Conservation (phyloP, 2,113 vertebrate genomes). For the Chloroceryle aenea region DNA sequence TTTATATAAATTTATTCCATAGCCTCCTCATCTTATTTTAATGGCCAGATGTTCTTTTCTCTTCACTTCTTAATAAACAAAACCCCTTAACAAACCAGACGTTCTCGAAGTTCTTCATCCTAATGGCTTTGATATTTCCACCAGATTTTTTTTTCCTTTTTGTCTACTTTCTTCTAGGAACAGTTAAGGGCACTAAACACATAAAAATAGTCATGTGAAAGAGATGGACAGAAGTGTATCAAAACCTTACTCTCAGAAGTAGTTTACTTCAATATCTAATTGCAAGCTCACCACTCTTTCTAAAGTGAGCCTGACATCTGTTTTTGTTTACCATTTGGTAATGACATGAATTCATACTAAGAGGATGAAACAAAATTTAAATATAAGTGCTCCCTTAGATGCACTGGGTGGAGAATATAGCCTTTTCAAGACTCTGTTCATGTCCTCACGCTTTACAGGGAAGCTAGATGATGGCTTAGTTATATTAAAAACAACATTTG, state of each 20-base stretch:
- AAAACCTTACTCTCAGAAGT: neutral
- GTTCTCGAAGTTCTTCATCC: neutral
- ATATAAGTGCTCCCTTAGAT: slow-evolving; percentile 27
- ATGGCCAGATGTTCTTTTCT: slow-evolving; percentile 68
- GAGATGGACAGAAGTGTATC: neutral
- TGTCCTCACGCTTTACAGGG: neutral
- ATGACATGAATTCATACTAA: slow-evolving; percentile 34
- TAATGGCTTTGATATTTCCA: neutral
- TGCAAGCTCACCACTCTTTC: slow-evolving; percentile 41
- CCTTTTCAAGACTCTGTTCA: neutral
- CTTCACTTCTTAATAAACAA: slow-evolving; percentile 55
- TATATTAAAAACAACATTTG: neutral
- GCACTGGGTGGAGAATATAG: slow-evolving; percentile 4
- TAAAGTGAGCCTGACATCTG: slow-evolving; percentile 56
- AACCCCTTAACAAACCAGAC: slow-evolving; percentile 36
- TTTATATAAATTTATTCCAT: slow-evolving; percentile 67
- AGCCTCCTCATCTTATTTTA: slow-evolving; percentile 56
- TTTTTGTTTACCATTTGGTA: slow-evolving; percentile 66
- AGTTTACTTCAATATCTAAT: neutral
- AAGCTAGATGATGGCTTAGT: neutral
- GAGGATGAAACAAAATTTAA: slow-evolving; percentile 54
- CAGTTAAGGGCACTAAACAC: neutral
- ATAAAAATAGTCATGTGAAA: neutral
- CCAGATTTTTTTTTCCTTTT: neutral
- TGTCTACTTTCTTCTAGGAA: neutral